Evolutionary conservation across 2,797 vertebrate species (phyloP), one percentile per base, ranked within the genome.

Genomic region (Coregonus sp.): DNA sequence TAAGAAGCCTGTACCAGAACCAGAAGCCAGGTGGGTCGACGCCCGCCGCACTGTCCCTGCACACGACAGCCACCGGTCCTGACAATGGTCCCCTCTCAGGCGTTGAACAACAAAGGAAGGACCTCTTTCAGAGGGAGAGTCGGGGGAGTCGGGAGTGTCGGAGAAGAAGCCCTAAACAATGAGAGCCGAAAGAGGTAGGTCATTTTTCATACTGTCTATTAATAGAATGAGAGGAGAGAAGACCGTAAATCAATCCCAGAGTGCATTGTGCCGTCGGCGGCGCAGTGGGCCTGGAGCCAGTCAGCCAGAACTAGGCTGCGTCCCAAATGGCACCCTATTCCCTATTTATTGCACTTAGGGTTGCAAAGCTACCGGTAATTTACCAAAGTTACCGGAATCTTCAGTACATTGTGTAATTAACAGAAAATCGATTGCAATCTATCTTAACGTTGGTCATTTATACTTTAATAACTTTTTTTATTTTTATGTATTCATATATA

Each of bases 121-220:
- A 68, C 73, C 25, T 25, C 25, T 25, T 89, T 89, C 77, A 0
- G 40, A 75, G 25, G 37, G 75, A 56, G 50, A 7, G 29, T 59
- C 56, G 40, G 9, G 65, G 74, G 33, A 63, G 25, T 25, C 25
- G 25, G 25, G 25, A 25, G 72, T 12, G 70, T 18, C 1, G 5
- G n/a, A 61, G 31, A 51, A 66, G 51, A 71, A 1, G 18, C 56
- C 72, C 51, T 4, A 82, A 91, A 92, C 90, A 93, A 92, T 90
- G 76, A 81, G 80, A 73, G 40, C 18, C 25, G 15, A 33, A 33
- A 78, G 67, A 79, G 56, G n/a, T 37, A 68, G 71, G 65, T 31
- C 66, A 75, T 81, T 81, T 76, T 65, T 59, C 18, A 31, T 63
- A 31, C 11, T 61, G 31, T 75, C 74, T 86, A 81, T 85, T 81